phyloP scores from a whole-genome alignment of 2,113 vertebrate species.

The Aptenodytes patagonicus region DNA sequence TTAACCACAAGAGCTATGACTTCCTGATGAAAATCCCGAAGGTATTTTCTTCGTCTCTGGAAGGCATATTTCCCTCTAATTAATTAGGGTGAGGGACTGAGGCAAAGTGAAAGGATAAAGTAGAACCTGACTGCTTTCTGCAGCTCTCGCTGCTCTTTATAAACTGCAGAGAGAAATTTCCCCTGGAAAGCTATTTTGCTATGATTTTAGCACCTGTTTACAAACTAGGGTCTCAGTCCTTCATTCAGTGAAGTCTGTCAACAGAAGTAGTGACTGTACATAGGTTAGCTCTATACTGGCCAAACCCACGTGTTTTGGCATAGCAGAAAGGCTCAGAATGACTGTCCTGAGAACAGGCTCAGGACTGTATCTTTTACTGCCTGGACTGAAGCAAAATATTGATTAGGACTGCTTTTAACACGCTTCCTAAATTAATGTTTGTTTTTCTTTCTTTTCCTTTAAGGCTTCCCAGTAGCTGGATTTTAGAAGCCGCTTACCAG shows the following conservation, averaged over 20 bases:
- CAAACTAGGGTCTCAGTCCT: background rate
- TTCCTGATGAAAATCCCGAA: slow-evolving; percentile 73
- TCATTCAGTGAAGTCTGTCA: background rate
- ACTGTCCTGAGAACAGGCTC: background rate
- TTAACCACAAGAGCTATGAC: slow-evolving; percentile 62
- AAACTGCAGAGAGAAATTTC: background rate
- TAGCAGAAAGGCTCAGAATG: background rate
- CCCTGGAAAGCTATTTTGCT: background rate
- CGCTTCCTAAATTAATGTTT: background rate
- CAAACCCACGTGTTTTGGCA: background rate
- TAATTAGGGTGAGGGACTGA: slow-evolving; percentile 63
- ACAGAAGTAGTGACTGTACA: background rate
- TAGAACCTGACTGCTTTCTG: slow-evolving; percentile 1
- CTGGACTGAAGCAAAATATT: background rate
- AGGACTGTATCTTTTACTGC: background rate
- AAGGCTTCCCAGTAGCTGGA: background rate
- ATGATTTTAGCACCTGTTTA: background rate
- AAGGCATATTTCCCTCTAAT: slow-evolving; percentile 70
- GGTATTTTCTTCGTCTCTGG: slow-evolving; percentile 62
- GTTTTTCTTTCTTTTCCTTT: background rate
- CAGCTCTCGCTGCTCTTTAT: background rate
- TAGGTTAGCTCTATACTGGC: background rate
- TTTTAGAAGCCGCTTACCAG: background rate
- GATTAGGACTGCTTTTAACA: background rate
- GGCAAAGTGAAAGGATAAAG: slow-evolving; percentile 25